A percentile compares a stretch with the other conserved stretches of the same genome.
These are phyloP conservation scores for Cyanoramphus novaezelandiae DNA, from an alignment of 2,113 vertebrate genomes.

Conservation along the genomic window DNA sequence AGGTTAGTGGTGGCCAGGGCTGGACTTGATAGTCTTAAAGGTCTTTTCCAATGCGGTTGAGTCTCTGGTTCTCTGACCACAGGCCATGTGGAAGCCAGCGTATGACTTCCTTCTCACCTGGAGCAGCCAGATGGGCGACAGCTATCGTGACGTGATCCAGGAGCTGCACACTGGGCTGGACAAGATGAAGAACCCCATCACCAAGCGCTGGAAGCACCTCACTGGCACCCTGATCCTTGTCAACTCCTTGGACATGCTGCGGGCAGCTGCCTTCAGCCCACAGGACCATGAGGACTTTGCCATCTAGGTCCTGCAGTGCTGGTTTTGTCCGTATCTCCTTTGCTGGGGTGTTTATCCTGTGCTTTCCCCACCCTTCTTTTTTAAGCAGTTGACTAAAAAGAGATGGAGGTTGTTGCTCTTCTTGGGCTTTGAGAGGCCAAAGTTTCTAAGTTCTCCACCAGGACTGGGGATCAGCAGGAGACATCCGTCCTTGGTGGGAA, in stretches of 20 bases:
- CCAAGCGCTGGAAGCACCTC: conserved; percentile 96
- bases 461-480: background rate
- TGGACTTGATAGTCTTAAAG: background rate
- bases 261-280: conserved; percentile 90
- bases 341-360: background rate
- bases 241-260: conserved; percentile 88
- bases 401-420: background rate
- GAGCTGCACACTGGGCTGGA: conserved; percentile 93
- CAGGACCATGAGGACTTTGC: conserved; percentile 85
- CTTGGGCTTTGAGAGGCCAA: conserved; percentile 13
- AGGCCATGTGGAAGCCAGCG: conserved; percentile 99
- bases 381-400: background rate
- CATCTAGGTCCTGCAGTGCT: conserved; percentile 64
- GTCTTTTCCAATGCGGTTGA: background rate
- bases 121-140: conserved; percentile 95
- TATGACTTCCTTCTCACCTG: conserved; percentile 96
- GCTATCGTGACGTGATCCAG: conserved; percentile 95
- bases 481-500: background rate
- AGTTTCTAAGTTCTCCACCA: background rate
- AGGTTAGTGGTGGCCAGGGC: background rate
- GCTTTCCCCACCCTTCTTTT: rapidly evolving
- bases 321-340: background rate
- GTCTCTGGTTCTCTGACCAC: background rate
- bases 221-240: conserved; percentile 95
- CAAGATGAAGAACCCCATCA: conserved; percentile 96